Conservation (phyloP, 2,113 vertebrate species). For the Zootoca vivipara region DNA sequence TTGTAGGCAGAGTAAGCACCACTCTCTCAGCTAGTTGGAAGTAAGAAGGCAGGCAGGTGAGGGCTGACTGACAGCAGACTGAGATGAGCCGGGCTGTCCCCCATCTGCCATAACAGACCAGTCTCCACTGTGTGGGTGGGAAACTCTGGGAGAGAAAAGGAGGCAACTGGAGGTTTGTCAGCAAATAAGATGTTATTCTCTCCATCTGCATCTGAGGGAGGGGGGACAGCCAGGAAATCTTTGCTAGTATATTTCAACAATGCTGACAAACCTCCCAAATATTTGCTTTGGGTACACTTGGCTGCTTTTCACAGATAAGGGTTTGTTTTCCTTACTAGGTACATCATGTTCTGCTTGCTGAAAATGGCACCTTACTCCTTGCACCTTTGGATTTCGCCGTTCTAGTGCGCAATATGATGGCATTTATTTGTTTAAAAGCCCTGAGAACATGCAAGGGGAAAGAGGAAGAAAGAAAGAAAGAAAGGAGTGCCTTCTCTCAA, state of each 20-base stretch:
- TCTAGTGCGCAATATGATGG: neutral
- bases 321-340: neutral
- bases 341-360: constrained; percentile 3
- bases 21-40: neutral
- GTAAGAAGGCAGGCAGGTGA: neutral
- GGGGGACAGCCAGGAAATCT: neutral
- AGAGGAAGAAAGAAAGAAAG: accelerated
- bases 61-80: no score
- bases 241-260: neutral
- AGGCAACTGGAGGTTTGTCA: neutral
- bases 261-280: constrained; percentile 18
- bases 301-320: constrained; percentile 33
- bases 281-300: constrained; percentile 14
- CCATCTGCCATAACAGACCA: no score
- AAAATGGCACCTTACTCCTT: neutral
- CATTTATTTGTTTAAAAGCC: neutral
- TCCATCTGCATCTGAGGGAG: neutral
- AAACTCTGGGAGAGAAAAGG: neutral
- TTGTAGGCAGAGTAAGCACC: no score
- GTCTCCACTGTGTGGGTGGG: neutral
- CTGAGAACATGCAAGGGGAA: neutral
- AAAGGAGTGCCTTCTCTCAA: neutral
- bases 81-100: no score
- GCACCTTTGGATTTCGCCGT: neutral
- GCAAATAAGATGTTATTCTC: neutral